Percentiles rank a stretch among this genome's conserved stretches.
These are phyloP conservation scores for Hucho hucho DNA, from an alignment of 2,113 vertebrate species.

Conservation along the genomic window DNA sequence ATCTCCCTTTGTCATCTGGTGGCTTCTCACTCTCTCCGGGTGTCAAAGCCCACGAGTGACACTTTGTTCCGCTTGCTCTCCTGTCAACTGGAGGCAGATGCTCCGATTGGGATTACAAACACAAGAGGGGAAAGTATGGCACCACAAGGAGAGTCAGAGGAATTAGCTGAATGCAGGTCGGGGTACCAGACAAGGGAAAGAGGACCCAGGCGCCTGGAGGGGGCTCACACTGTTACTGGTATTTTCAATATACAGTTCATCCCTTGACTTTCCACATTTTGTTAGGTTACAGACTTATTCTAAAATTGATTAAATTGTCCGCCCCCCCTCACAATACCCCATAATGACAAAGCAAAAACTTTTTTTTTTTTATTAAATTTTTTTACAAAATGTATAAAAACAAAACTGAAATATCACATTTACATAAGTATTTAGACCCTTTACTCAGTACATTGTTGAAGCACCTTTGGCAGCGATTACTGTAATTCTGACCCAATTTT, in stretches of 20 bases:
- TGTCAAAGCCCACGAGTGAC: constrained; percentile 10
- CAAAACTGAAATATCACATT: neutral
- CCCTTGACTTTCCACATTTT: no score
- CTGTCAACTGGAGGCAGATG: constrained; percentile 34
- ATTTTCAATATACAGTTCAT: neutral
- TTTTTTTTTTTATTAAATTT: no score
- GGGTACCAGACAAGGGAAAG: no score
- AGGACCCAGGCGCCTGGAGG: neutral
- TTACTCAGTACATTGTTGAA: no score
- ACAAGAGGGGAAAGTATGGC: neutral
- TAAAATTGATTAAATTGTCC: no score
- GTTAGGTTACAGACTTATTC: no score
- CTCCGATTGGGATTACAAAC: neutral
- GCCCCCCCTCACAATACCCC: no score
- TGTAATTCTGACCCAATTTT: no score
- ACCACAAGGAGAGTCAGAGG: no score
- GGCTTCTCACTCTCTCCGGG: constrained; percentile 13
- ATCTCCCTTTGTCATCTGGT: constrained; percentile 20
- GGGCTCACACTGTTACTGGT: neutral
- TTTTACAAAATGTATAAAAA: neutral
- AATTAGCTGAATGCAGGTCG: no score
- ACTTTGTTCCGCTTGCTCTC: constrained; percentile 32
- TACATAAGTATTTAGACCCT: no score
- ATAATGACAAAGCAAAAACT: neutral
- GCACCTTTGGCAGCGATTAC: no score